Evolutionary conservation across 2,797 vertebrate genomes (phyloP), one percentile per base, ranked within the genome.

Genomic region (Apogon talboti): DNA sequence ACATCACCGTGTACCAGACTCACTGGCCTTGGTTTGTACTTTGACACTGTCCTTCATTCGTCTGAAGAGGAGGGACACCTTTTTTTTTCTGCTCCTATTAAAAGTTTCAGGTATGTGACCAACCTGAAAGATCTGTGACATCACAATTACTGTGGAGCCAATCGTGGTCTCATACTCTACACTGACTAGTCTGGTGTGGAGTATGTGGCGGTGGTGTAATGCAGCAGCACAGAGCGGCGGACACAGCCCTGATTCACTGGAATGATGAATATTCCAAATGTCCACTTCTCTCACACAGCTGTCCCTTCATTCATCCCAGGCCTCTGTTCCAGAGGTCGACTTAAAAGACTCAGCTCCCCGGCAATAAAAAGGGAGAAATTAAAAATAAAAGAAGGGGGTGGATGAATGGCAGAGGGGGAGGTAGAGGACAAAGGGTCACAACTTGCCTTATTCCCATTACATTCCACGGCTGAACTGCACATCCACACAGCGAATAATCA

Each of bases 241-340:
- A 79, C 74, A 77, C 2, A 62, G 78, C 73, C 11, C 37, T 74
- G 64, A 78, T 74, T 71, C 64, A 41, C 49, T 72, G 46, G 62
- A 86, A 78, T 91, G 85, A 93, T 92, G 87, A 82, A 86, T 92
- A 91, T 91, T 91, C 91, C 89, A 92, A 91, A 91, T 89, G 89
- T 87, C 78, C 76, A 64, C 50, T 81, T 77, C 84, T 78, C 78
- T 88, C 84, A 74, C 82, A 91, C 91, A 93, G 89, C 92, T 94
- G 92, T 84, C 85, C 81, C 79, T 89, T 86, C 85, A 89, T 91
- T 90, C 83, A 85, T 81, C 62, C 70, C 63, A 81, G 78, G 77
- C 69, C 78, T 71, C 67, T 69, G 76, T 83, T 76, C 65, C 82
- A 89, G 84, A 86, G 79, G 88, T 88, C 81, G 71, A 87, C 86